A percentile compares a stretch with the other conserved stretches of the same genome.
Conservation (phyloP, 2,888 invertebrate genomes). For the Marronus borbonicus region DNA sequence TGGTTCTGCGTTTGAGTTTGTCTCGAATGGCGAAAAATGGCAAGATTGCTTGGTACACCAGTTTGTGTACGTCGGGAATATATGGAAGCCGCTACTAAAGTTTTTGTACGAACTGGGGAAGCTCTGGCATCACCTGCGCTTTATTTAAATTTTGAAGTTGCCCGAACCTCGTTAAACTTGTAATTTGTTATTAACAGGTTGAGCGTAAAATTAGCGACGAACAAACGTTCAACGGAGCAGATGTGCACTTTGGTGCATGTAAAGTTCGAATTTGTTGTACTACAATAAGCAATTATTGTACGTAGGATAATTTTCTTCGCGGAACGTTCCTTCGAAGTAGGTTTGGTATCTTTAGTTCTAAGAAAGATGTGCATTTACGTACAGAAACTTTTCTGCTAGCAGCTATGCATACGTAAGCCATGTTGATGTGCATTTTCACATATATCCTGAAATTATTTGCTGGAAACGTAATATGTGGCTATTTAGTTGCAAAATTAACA, state of each 20-base stretch:
- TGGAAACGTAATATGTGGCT: too few relatives aligned
- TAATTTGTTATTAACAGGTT: slow-evolving; percentile 52
- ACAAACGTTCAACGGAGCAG: slow-evolving; percentile 12
- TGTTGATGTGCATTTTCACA: too few relatives aligned
- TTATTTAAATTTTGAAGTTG: slow-evolving; percentile 51
- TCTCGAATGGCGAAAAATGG: background rate
- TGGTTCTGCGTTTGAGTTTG: background rate
- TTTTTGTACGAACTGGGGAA: slow-evolving; percentile 16
- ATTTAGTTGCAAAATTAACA: too few relatives aligned
- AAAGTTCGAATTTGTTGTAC: slow-evolving; percentile 12
- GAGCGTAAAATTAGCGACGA: slow-evolving; percentile 37
- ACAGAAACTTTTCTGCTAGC: too few relatives aligned
- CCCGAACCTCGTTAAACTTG: slow-evolving; percentile 51
- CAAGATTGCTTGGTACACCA: background rate
- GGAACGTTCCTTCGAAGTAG: too few relatives aligned
- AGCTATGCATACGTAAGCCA: too few relatives aligned
- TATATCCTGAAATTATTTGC: too few relatives aligned
- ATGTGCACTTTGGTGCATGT: slow-evolving; percentile 14
- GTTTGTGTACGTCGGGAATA: background rate
- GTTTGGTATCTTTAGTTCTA: too few relatives aligned
- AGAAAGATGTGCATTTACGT: too few relatives aligned
- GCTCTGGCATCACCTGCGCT: slow-evolving; percentile 41
- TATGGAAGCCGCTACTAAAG: background rate
- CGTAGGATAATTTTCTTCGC: slow-evolving; percentile 9
- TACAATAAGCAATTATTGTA: too few relatives aligned